Base-by-base conservation (phyloP, 2,797 vertebrate species). In the Microcaecilia unicolor region DNA sequence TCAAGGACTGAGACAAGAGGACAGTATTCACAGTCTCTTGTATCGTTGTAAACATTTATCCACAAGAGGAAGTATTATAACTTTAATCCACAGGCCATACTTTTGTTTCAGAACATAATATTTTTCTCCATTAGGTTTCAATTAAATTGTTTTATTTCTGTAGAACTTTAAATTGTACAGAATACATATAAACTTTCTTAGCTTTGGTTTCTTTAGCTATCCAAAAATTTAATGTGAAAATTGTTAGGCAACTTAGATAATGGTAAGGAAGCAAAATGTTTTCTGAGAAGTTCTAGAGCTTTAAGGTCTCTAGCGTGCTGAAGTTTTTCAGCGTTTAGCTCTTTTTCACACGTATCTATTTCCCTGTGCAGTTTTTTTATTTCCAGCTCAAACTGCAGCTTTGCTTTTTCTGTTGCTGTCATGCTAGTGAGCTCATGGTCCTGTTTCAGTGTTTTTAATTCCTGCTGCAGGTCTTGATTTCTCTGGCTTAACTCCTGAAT, bases 391-490 rank as follows among this genome's bases (percentile, higher is more conserved):
- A 15, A 44, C 12, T 47, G 37, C n/a, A 17, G 31, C 23, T 37
- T 59, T 28, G 34, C 26, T 20, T 51, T 54, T 49, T 52, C 64
- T 5, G 24, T 18, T 8, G 58, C 14, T 22, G 25, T 13, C 23
- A n/a, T 5, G 1, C 35, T 35, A 38, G 58, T 32, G 1, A 55
- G 16, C 31, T 64, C 63, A 2, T 30, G 51, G 3, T 54, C 54
- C 33, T n/a, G 25, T 10, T 61, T 61, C 3, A 62, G 9, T 22
- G 48, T 60, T 32, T 44, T 35, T 4, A 72, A 3, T 4, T 52
- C 46, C 18, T 35, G 12, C n/a, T 53, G 44, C 24, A 74, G 39
- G 12, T 66, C 41, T 14, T 20, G 31, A 32, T 68, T 64, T n/a
- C 72, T 70, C 4, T 54, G 31, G 9, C 36, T 47, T 9, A 44